Evolutionary conservation across 1,140 invertebrate species (phyloP).

Genomic region (Brachionus koreanus): DNA sequence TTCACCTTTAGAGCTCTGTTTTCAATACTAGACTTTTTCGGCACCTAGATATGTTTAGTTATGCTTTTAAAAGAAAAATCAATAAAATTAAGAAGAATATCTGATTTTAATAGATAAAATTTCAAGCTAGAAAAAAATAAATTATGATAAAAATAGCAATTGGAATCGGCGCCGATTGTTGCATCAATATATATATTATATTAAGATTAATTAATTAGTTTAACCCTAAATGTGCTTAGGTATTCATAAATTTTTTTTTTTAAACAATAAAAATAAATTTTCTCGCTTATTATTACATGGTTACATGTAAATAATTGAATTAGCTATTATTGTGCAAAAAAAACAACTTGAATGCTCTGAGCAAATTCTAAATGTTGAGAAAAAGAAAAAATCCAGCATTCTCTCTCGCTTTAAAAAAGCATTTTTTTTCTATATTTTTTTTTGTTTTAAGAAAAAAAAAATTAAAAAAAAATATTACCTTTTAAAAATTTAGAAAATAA

Average conservation of each 20-base stretch:
- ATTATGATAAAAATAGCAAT: not conserved
- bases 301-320: slow-evolving; percentile 23
- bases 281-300: not conserved
- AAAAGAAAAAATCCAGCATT: slow-evolving; percentile 16
- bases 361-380: not conserved
- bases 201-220: not conserved
- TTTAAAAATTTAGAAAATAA: slow-evolving; percentile 9
- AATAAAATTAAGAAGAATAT: not conserved
- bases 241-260: not conserved
- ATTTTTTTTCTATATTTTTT: not conserved
- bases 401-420: not conserved
- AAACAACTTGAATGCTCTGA: not conserved
- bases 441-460: not conserved
- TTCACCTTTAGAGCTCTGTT: not conserved
- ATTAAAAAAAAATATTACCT: not conserved
- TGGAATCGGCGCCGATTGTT: not conserved
- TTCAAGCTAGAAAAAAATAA: not conserved
- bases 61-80: not conserved
- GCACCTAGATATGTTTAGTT: not conserved
- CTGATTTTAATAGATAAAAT: not conserved
- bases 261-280: not conserved
- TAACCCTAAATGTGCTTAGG: not conserved
- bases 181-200: not conserved
- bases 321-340: slow-evolving; percentile 9
- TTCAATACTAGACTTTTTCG: not conserved